Evolutionary conservation across 2,888 invertebrate species (phyloP).

Genomic region (Acrobasis consociella): DNA sequence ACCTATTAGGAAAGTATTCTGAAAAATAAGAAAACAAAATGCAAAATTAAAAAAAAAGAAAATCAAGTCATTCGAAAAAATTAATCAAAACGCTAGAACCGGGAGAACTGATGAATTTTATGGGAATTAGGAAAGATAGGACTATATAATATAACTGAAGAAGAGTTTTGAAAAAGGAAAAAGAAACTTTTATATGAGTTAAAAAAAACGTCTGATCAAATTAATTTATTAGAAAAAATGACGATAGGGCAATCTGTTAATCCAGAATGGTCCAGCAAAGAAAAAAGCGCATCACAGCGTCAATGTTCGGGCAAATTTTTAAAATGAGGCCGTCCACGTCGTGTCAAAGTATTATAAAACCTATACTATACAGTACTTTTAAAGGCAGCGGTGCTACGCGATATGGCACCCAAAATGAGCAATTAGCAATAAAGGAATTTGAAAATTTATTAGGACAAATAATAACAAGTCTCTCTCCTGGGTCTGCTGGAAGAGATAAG

Average conservation of each 20-base stretch:
- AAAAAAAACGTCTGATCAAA: neutral
- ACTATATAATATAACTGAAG: neutral
- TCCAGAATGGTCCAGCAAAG: conserved; percentile 27
- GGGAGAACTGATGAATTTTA: neutral
- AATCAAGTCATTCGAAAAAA: neutral
- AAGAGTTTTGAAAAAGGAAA: neutral
- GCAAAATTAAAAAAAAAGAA: neutral
- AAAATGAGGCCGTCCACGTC: conserved; percentile 28
- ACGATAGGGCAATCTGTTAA: conserved; percentile 24
- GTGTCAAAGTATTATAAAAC: conserved; percentile 25
- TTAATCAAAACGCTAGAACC: neutral
- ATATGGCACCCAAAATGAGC: conserved; percentile 27
- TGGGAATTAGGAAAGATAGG: neutral
- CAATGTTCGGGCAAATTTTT: conserved; percentile 27
- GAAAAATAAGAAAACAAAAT: neutral
- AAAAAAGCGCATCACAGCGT: conserved; percentile 27
- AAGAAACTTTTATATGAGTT: too few species aligned
- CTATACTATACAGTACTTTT: conserved; percentile 26
- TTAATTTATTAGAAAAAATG: conserved; percentile 16
- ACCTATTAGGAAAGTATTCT: neutral
- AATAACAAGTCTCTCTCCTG: neutral
- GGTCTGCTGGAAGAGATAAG: too few species aligned
- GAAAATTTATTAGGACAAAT: conserved; percentile 6
- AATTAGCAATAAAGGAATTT: conserved; percentile 22
- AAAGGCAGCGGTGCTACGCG: conserved; percentile 27